These are phyloP conservation scores for Troides oblongomaculatus DNA, from an alignment of 2,888 invertebrate species.

Conservation along the genomic window DNA sequence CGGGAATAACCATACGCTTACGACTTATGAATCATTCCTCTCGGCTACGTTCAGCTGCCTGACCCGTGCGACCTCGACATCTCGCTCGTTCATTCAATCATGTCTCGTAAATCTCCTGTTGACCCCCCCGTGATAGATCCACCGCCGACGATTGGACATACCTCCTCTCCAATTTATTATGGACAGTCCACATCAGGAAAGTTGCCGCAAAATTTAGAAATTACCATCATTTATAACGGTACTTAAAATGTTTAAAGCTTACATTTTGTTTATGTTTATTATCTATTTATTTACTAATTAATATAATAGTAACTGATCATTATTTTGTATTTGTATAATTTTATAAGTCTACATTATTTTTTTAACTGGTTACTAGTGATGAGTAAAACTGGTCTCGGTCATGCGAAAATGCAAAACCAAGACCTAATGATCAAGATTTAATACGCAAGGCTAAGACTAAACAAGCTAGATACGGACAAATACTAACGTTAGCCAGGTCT, in stretches of 20 bases:
- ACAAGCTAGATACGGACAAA: too few relatives aligned
- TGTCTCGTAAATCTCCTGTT: constrained; percentile 27
- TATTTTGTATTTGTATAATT: too few relatives aligned
- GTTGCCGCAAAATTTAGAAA: neutral
- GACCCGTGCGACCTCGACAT: constrained; percentile 49
- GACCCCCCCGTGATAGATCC: constrained; percentile 17
- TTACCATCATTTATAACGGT: neutral
- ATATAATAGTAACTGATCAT: too few relatives aligned
- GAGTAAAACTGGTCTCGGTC: too few relatives aligned
- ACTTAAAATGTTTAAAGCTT: neutral
- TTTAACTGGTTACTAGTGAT: too few relatives aligned
- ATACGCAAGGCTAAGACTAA: too few relatives aligned
- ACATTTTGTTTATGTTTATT: neutral
- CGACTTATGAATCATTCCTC: constrained; percentile 6
- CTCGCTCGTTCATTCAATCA: constrained; percentile 70
- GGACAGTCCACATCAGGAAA: neutral
- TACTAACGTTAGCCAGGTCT: too few relatives aligned
- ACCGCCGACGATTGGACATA: neutral
- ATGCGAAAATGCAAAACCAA: too few relatives aligned
- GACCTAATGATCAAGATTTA: too few relatives aligned
- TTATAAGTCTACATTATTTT: too few relatives aligned
- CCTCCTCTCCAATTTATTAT: neutral
- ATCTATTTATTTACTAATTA: too few relatives aligned
- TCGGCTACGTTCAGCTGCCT: constrained; percentile 38
- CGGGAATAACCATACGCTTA: neutral